Conservation (phyloP, 2,113 vertebrate species). For the Anarrhichthys ocellatus region DNA sequence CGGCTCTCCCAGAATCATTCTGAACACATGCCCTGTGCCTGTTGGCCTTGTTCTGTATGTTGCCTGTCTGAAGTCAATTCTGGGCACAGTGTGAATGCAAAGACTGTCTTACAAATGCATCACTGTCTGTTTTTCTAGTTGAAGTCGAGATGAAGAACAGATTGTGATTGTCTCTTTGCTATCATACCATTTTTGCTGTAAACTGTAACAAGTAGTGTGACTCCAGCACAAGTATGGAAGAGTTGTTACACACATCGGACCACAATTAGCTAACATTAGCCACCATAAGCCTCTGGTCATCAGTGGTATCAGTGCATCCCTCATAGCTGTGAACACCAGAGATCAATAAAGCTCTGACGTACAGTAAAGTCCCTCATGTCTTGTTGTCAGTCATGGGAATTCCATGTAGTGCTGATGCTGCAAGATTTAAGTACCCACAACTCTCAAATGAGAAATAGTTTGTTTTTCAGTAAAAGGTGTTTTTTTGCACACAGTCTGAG, state of each 20-base stretch:
- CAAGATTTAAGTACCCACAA: background rate
- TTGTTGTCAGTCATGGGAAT: background rate
- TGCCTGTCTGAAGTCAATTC: background rate
- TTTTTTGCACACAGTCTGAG: no score
- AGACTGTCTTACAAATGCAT: background rate
- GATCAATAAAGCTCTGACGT: background rate
- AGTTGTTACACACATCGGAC: background rate
- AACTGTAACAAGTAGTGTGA: background rate
- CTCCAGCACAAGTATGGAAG: no score
- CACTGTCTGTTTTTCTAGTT: background rate
- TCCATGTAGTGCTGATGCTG: background rate
- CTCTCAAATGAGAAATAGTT: background rate
- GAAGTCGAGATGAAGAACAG: background rate
- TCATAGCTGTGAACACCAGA: background rate
- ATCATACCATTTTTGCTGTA: background rate
- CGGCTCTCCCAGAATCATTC: slow-evolving; percentile 61
- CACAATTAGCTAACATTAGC: background rate
- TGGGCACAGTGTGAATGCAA: background rate
- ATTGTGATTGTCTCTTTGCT: background rate
- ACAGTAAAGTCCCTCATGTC: background rate
- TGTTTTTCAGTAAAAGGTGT: no score
- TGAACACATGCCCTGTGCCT: slow-evolving; percentile 40
- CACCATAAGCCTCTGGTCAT: background rate
- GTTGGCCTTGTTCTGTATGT: background rate
- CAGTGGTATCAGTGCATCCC: background rate